Evolutionary conservation across 92 coral and sea anemone genomes (phyloP).

Genomic region (Phenganax subtilis): DNA sequence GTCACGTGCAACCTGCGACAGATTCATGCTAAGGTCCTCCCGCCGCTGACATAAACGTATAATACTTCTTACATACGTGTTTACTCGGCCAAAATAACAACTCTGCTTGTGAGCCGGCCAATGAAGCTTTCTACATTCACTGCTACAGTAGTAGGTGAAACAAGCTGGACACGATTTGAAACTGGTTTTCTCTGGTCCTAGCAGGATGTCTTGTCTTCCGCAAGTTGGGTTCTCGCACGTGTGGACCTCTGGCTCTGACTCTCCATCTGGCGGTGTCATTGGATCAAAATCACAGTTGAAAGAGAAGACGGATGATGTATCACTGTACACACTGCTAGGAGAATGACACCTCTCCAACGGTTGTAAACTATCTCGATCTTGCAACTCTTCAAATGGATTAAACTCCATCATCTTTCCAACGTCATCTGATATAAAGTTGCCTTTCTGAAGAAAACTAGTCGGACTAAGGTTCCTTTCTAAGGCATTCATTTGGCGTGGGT

Average conservation of each 20-base stretch:
- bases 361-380: conserved; percentile 2
- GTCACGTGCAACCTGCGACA: conserved; percentile 76
- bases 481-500: background rate
- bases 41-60: conserved; percentile 78
- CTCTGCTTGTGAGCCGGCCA: conserved; percentile 94
- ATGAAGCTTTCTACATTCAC: conserved; percentile 83
- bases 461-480: conserved; percentile 15
- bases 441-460: conserved; percentile 5
- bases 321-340: conserved; percentile 32
- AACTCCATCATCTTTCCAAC: conserved; percentile 4
- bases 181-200: conserved; percentile 72
- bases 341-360: conserved; percentile 33
- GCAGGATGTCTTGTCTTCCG: conserved; percentile 64
- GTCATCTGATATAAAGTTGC: background rate
- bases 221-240: conserved; percentile 73
- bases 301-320: conserved; percentile 25
- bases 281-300: conserved; percentile 42
- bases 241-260: conserved; percentile 40
- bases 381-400: conserved; percentile 29
- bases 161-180: conserved; percentile 95
- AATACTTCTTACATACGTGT: conserved; percentile 87
- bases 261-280: conserved; percentile 23
- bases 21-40: conserved; percentile 71
- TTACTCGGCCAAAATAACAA: conserved; percentile 91
- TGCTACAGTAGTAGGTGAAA: conserved; percentile 81